Conservation (phyloP, 2,113 vertebrate species). For the Phrynocephalus versicolor region DNA sequence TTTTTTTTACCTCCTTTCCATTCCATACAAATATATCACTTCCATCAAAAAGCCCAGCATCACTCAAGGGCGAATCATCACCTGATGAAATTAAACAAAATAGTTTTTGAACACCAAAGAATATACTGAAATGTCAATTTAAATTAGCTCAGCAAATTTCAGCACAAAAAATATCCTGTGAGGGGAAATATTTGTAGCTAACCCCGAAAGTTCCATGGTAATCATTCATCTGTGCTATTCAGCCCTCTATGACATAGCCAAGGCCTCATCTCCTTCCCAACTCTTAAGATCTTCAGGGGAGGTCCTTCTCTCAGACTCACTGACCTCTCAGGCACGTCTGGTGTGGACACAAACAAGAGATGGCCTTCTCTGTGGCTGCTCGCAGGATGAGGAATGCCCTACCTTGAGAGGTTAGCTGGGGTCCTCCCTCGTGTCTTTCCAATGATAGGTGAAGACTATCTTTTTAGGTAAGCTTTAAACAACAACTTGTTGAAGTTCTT, state of each 20-base stretch:
- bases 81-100: slow-evolving; percentile 72
- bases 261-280: too few relatives aligned
- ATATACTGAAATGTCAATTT: background rate
- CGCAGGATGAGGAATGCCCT: too few relatives aligned
- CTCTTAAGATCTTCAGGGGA: too few relatives aligned
- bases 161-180: background rate
- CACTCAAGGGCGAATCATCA: slow-evolving; percentile 79
- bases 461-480: too few relatives aligned
- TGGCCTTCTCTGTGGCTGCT: too few relatives aligned
- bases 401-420: too few relatives aligned
- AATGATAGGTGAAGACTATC: too few relatives aligned
- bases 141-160: background rate
- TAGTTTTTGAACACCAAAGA: background rate
- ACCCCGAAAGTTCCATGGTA: background rate
- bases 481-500: background rate
- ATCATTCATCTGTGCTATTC: background rate
- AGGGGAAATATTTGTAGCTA: background rate
- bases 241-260: too few relatives aligned
- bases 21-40: slow-evolving; percentile 93
- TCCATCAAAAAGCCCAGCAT: slow-evolving; percentile 78
- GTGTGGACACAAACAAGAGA: too few relatives aligned
- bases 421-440: too few relatives aligned
- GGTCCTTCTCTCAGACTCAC: too few relatives aligned
- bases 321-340: too few relatives aligned
- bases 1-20: slow-evolving; percentile 85